These are phyloP conservation scores for Temnothorax nylanderi DNA, from an alignment of 1,140 invertebrate species.

Conservation along the genomic window DNA sequence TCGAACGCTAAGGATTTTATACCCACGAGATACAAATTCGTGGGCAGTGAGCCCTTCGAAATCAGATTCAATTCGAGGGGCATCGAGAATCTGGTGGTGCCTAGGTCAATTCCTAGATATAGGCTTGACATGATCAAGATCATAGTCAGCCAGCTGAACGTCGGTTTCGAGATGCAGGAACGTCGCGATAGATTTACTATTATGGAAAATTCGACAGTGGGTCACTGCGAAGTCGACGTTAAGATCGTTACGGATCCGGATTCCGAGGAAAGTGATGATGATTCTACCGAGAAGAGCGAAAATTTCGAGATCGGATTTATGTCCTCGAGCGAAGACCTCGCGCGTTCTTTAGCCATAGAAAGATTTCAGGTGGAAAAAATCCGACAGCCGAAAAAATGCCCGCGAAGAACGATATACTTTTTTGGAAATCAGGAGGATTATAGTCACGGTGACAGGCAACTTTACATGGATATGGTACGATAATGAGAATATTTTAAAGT, in stretches of 20 bases:
- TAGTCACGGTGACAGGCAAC: neutral
- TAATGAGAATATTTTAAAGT: neutral
- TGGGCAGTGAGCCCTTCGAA: slow-evolving; percentile 71
- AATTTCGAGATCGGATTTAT: slow-evolving; percentile 34
- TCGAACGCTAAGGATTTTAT: slow-evolving; percentile 52
- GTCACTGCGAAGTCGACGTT: slow-evolving; percentile 59
- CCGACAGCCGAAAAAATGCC: slow-evolving; percentile 41
- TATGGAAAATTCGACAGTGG: slow-evolving; percentile 65
- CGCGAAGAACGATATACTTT: slow-evolving; percentile 54
- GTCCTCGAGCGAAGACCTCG: neutral
- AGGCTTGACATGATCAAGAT: slow-evolving; percentile 72
- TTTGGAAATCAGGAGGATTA: slow-evolving; percentile 58
- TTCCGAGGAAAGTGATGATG: neutral
- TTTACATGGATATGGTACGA: slow-evolving; percentile 63
- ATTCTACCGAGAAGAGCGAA: neutral
- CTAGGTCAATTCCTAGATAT: slow-evolving; percentile 62
- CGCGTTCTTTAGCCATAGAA: neutral
- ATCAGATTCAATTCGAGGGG: slow-evolving; percentile 69
- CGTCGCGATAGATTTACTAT: slow-evolving; percentile 36
- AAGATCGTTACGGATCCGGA: neutral
- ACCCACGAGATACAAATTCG: slow-evolving; percentile 12
- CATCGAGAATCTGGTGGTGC: slow-evolving; percentile 71
- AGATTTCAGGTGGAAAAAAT: slow-evolving; percentile 45
- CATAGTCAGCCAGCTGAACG: slow-evolving; percentile 67
- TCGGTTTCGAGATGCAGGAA: slow-evolving; percentile 54